A percentile compares a stretch with the other conserved stretches of the same genome.
phyloP scores from a whole-genome alignment of 2,888 invertebrate species.

The Nomada hirtipes region DNA sequence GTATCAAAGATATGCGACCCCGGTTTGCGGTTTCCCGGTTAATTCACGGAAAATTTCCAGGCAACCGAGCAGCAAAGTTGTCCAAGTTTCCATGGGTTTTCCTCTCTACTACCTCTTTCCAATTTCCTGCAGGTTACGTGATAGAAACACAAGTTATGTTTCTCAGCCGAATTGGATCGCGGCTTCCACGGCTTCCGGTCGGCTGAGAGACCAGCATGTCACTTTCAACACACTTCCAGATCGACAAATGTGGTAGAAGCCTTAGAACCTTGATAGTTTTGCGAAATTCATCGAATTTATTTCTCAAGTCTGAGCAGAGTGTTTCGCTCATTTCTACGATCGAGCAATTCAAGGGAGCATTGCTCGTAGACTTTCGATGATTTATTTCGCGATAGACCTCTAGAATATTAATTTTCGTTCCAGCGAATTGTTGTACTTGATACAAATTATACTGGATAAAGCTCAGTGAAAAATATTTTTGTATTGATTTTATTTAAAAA shows the following conservation, averaged over 20 bases:
- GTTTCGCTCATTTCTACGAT: background rate
- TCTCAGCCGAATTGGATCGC: slow-evolving; percentile 8
- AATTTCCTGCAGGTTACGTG: slow-evolving; percentile 41
- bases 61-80: slow-evolving; percentile 25
- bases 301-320: background rate
- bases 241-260: slow-evolving; percentile 9
- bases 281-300: background rate
- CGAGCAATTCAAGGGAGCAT: too few relatives aligned
- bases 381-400: too few relatives aligned
- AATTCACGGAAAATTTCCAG: slow-evolving; percentile 52
- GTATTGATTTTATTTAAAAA: too few relatives aligned
- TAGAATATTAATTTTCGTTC: too few relatives aligned
- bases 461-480: too few relatives aligned
- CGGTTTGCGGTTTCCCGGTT: slow-evolving; percentile 51
- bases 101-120: slow-evolving; percentile 32
- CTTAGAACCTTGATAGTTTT: slow-evolving; percentile 4
- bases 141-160: slow-evolving; percentile 52
- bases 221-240: background rate
- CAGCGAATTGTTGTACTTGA: too few relatives aligned
- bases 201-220: slow-evolving; percentile 4
- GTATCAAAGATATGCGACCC: slow-evolving; percentile 36
- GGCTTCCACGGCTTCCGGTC: slow-evolving; percentile 17
- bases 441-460: too few relatives aligned
- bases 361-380: too few relatives aligned
- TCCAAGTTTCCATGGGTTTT: slow-evolving; percentile 23